These are phyloP conservation scores for Eupristina koningsbergeri DNA, from an alignment of 1,140 invertebrate species.

Conservation along the genomic window DNA sequence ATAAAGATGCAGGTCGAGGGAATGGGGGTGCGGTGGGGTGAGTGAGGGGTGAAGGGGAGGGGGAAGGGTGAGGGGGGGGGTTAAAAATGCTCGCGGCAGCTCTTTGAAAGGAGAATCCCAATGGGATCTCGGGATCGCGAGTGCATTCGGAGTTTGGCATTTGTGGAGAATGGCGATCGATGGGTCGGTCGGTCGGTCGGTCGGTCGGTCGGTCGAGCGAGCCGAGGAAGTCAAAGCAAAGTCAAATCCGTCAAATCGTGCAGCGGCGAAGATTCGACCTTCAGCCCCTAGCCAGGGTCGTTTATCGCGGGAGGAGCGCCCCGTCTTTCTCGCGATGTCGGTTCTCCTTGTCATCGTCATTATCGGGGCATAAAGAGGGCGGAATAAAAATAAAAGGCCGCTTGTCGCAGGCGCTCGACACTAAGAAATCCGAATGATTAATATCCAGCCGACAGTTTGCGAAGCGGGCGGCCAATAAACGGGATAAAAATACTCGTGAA, in stretches of 20 bases:
- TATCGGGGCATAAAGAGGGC: constrained; percentile 5
- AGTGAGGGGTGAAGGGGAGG: too few species aligned
- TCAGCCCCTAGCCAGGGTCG: not conserved
- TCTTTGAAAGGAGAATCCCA: too few species aligned
- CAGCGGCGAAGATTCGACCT: not conserved
- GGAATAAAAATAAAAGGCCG: not conserved
- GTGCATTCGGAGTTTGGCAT: too few species aligned
- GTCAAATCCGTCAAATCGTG: not conserved
- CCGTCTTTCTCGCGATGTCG: not conserved
- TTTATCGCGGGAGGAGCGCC: too few species aligned
- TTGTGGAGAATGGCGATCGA: too few species aligned
- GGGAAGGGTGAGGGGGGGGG: too few species aligned
- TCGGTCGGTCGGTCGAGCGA: too few species aligned
- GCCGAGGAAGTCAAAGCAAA: not conserved
- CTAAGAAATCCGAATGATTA: constrained; percentile 67
- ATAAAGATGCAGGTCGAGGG: too few species aligned
- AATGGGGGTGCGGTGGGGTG: too few species aligned
- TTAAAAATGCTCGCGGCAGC: too few species aligned
- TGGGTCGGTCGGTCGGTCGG: too few species aligned
- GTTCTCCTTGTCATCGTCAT: constrained; percentile 12
- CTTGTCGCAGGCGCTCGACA: not conserved
- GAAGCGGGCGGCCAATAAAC: constrained; percentile 74
- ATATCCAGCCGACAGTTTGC: constrained; percentile 74
- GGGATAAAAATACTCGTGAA: constrained; percentile 75
- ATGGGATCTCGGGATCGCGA: too few species aligned